Percentiles rank a stretch among this genome's conserved stretches.
These are phyloP conservation scores for Pampus argenteus DNA, from an alignment of 2,797 vertebrate genomes.

Conservation along the genomic window DNA sequence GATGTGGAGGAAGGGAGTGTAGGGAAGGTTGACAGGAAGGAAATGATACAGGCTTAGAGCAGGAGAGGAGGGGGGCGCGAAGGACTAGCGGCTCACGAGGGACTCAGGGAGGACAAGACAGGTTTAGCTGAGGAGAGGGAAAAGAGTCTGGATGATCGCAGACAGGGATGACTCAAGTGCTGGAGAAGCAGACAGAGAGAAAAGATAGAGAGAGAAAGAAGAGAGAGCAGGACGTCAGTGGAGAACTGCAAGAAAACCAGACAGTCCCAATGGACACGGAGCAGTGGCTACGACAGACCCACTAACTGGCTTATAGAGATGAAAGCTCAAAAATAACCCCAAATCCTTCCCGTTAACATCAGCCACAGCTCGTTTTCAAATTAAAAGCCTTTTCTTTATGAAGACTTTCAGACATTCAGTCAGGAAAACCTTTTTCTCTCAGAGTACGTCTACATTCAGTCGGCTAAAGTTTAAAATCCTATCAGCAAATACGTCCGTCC, in stretches of 20 bases:
- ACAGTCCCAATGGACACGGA: conserved; percentile 4
- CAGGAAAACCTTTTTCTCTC: no score
- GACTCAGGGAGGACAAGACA: conserved; percentile 48
- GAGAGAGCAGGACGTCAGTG: neutral
- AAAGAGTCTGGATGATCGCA: conserved; percentile 31
- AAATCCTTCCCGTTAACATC: conserved; percentile 2
- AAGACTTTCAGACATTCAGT: neutral
- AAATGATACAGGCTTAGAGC: conserved; percentile 46
- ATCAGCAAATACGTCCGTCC: no score
- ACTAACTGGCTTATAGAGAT: conserved; percentile 17
- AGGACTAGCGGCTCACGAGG: conserved; percentile 43
- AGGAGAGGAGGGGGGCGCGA: conserved; percentile 20
- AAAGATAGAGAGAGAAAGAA: neutral
- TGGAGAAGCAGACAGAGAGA: conserved; percentile 16
- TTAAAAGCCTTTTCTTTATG: neutral
- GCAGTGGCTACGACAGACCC: conserved; percentile 9
- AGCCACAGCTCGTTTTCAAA: neutral
- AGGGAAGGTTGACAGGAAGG: conserved; percentile 38
- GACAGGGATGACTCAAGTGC: conserved; percentile 28
- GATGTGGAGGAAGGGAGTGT: conserved; percentile 3
- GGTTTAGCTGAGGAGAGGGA: conserved; percentile 45
- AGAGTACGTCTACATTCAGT: no score
- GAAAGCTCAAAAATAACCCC: no score
- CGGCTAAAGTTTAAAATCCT: no score
- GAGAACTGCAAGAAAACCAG: conserved; percentile 6